These are phyloP conservation scores for Acheta domesticus DNA, from an alignment of 2,888 invertebrate species.

Conservation along the genomic window DNA sequence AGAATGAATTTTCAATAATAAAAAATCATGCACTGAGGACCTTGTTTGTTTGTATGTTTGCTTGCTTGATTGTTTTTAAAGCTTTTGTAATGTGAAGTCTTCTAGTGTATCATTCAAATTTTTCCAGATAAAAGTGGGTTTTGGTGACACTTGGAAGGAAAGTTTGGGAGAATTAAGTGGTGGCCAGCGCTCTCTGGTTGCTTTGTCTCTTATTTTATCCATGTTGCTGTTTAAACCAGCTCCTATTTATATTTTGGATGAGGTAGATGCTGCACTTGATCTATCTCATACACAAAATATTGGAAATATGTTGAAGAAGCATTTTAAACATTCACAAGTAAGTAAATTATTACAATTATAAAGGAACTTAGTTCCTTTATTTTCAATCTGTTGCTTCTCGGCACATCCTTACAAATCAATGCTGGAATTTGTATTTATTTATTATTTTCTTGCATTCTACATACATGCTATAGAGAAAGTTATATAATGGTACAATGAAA, in stretches of 20 bases:
- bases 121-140: conserved; percentile 74
- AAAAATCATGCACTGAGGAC: too few species aligned
- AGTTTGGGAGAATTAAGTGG: conserved; percentile 93
- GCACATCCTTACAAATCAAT: too few species aligned
- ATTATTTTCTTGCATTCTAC: too few species aligned
- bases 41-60: too few species aligned
- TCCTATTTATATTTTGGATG: conserved; percentile 96
- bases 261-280: conserved; percentile 97
- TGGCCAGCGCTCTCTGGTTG: conserved; percentile 93
- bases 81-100: too few species aligned
- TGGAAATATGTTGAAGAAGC: conserved; percentile 86
- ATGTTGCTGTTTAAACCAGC: conserved; percentile 97
- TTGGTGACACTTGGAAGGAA: conserved; percentile 94
- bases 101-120: not conserved
- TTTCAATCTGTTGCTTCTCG: too few species aligned
- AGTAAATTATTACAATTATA: conserved; percentile 22
- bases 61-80: too few species aligned
- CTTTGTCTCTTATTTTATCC: conserved; percentile 90
- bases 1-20: too few species aligned
- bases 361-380: too few species aligned
- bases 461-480: too few species aligned
- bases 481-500: too few species aligned
- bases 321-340: conserved; percentile 85
- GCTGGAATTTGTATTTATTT: too few species aligned
- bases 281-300: conserved; percentile 98